Percentiles rank a stretch among this genome's conserved stretches.
phyloP scores from a whole-genome alignment of 1,140 invertebrate species.

The Papilio machaon region DNA sequence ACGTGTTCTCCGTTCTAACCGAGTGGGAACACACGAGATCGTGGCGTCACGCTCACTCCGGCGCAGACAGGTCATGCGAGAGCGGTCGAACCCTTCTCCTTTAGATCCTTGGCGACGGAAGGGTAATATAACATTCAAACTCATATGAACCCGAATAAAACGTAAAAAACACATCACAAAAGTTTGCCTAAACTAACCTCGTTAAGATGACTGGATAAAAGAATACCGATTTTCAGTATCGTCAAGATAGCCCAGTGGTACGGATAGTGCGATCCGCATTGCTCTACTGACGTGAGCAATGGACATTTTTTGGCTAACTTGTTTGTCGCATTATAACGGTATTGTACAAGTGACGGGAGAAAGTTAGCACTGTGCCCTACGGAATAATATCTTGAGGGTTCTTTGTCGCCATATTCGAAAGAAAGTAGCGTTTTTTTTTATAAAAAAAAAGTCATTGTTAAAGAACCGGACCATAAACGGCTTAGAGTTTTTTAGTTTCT shows the following conservation, averaged over 20 bases:
- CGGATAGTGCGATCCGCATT: conserved; percentile 70
- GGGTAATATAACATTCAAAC: conserved; percentile 72
- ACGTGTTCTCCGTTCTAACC: conserved; percentile 73
- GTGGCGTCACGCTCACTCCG: conserved; percentile 75
- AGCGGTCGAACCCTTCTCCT: conserved; percentile 64
- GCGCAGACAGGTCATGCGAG: conserved; percentile 59
- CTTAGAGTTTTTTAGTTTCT: conserved; percentile 74
- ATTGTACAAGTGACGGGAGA: conserved; percentile 63
- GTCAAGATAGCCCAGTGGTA: conserved; percentile 76
- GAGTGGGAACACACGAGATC: conserved; percentile 59
- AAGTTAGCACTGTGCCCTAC: conserved; percentile 62
- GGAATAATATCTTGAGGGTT: conserved; percentile 59
- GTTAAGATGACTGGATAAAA: conserved; percentile 81
- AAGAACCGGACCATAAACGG: conserved; percentile 61
- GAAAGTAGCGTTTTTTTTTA: conserved; percentile 73
- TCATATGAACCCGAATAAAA: conserved; percentile 76
- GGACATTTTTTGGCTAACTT: conserved; percentile 49
- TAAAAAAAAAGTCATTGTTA: conserved; percentile 69
- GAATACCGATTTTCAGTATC: conserved; percentile 81
- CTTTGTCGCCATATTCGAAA: conserved; percentile 71
- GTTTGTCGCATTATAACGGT: conserved; percentile 52
- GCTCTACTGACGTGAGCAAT: conserved; percentile 60
- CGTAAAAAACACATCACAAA: conserved; percentile 77
- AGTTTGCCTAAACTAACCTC: conserved; percentile 82
- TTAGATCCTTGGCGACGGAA: conserved; percentile 54